These are phyloP conservation scores for Sarcoramphus papa DNA, from an alignment of 2,797 vertebrate species.

Conservation along the genomic window DNA sequence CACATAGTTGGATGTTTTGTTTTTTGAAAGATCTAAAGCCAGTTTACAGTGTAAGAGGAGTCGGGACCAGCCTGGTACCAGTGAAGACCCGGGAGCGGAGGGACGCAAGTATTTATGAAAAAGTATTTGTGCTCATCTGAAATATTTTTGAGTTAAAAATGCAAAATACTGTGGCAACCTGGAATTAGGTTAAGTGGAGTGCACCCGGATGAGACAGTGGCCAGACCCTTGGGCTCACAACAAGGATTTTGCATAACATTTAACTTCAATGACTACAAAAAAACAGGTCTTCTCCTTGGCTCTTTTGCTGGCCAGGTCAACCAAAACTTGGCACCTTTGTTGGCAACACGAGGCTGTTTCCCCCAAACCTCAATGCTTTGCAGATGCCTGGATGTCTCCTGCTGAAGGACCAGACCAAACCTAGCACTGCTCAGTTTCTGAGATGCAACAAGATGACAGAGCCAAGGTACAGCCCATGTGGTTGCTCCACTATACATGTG, in stretches of 20 bases:
- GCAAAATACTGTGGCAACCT: background rate
- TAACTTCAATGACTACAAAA: background rate
- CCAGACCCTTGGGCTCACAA: background rate
- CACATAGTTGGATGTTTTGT: background rate
- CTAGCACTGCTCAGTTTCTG: background rate
- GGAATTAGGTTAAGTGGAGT: background rate
- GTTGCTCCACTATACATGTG: background rate
- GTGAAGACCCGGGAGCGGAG: background rate
- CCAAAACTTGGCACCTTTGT: background rate
- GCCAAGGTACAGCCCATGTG: background rate
- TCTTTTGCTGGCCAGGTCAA: background rate
- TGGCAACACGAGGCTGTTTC: background rate
- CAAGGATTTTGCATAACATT: background rate
- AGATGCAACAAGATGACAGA: background rate
- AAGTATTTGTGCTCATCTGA: background rate
- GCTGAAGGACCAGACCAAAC: background rate
- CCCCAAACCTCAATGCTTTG: background rate
- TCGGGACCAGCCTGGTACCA: background rate
- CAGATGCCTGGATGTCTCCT: background rate
- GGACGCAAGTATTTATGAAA: background rate
- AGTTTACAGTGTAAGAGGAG: background rate
- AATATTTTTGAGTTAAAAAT: background rate
- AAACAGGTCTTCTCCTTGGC: background rate
- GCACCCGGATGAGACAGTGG: background rate
- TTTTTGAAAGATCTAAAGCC: background rate